phyloP scores from a whole-genome alignment of 1,140 invertebrate genomes.

The Eurosta solidaginis region DNA sequence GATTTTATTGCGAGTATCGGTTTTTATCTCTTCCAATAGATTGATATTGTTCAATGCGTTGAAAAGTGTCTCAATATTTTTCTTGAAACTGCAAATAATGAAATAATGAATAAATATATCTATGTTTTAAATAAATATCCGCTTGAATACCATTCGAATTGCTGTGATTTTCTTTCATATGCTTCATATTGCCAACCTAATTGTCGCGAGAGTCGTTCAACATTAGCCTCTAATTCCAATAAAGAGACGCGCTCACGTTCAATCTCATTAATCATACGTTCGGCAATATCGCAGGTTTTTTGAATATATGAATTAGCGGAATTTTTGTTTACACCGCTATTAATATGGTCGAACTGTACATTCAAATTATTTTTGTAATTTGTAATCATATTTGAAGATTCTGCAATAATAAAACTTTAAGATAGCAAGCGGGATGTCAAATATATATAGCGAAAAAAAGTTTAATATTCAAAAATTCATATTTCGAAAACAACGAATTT shows the following conservation, averaged over 20 bases:
- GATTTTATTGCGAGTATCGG: not conserved
- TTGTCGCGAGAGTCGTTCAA: not conserved
- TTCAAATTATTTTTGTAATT: not conserved
- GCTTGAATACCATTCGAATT: not conserved
- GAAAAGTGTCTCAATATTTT: not conserved
- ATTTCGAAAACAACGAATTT: too few species aligned
- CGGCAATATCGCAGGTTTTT: not conserved
- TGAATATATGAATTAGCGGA: not conserved
- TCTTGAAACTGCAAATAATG: not conserved
- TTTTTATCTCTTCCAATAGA: not conserved
- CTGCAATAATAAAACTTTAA: not conserved
- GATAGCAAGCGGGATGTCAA: not conserved
- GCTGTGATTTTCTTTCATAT: not conserved
- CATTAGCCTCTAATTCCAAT: not conserved
- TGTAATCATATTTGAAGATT: not conserved
- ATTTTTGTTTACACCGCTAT: not conserved
- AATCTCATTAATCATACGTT: not conserved
- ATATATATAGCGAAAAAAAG: not conserved
- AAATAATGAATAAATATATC: not conserved
- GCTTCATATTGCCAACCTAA: slow-evolving; percentile 15
- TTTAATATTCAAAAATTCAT: too few species aligned
- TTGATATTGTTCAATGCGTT: not conserved
- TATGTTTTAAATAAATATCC: not conserved
- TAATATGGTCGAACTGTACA: not conserved
- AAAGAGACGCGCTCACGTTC: not conserved